Conservation (phyloP, 2,113 vertebrate species). For the Pachyramphus minor region DNA sequence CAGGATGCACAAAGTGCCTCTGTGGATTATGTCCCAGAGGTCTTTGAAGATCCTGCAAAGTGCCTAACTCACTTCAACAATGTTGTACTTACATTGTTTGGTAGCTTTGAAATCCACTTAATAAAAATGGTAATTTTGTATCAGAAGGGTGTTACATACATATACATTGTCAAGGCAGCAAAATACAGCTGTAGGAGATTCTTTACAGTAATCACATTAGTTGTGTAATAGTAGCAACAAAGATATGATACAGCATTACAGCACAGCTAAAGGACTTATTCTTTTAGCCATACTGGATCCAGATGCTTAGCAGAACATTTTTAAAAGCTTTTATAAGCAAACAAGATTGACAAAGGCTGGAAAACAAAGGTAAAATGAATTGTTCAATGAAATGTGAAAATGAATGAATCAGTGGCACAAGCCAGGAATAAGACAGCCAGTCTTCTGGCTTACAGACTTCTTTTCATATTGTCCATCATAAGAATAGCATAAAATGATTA, state of each 20-base stretch:
- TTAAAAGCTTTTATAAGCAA: not conserved
- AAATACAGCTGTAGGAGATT: not conserved
- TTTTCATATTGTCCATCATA: not conserved
- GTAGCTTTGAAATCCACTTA: not conserved
- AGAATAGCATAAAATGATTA: not conserved
- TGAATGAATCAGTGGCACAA: not conserved
- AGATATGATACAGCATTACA: not conserved
- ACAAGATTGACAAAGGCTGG: not conserved
- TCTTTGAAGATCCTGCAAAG: not conserved
- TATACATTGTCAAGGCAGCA: not conserved
- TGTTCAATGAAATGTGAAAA: too few relatives aligned
- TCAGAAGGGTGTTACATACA: not conserved
- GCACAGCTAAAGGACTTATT: not conserved
- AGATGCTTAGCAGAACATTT: not conserved
- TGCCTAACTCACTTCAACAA: not conserved
- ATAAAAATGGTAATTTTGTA: not conserved
- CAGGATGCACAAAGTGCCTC: not conserved
- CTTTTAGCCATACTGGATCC: not conserved
- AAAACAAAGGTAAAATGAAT: constrained; percentile 10
- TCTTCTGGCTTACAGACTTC: not conserved
- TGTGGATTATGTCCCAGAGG: not conserved
- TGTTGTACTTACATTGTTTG: not conserved
- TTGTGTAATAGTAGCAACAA: not conserved
- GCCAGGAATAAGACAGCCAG: not conserved
- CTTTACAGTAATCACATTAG: not conserved